phyloP scores from a whole-genome alignment of 1,140 invertebrate genomes.

The Temnothorax curvispinosus region DNA sequence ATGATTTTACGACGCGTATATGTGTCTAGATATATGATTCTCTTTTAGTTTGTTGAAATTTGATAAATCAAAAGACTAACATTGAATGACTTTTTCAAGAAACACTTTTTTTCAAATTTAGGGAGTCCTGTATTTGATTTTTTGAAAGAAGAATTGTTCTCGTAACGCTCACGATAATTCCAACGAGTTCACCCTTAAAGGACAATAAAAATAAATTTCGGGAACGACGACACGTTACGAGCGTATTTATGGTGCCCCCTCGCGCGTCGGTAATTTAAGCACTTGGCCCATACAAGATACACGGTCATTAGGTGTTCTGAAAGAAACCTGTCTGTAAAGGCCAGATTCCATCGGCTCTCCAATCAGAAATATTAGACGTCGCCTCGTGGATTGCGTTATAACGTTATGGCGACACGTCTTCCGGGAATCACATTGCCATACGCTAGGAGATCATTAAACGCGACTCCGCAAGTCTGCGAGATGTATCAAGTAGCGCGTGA shows the following conservation, averaged over 20 bases:
- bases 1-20: neutral
- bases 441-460: slow-evolving; percentile 28
- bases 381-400: neutral
- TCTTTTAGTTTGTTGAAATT: neutral
- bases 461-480: neutral
- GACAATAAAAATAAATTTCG: slow-evolving; percentile 37
- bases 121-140: neutral
- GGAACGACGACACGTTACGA: slow-evolving; percentile 1
- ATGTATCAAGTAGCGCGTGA: too few relatives aligned
- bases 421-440: neutral
- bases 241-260: slow-evolving; percentile 28
- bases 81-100: neutral
- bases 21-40: neutral
- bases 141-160: neutral
- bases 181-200: neutral
- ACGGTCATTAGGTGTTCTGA: slow-evolving; percentile 26
- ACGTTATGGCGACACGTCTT: slow-evolving; percentile 19
- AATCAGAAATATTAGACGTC: slow-evolving; percentile 32
- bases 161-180: neutral
- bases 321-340: slow-evolving; percentile 31
- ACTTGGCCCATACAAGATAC: slow-evolving; percentile 10
- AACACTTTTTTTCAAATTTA: neutral
- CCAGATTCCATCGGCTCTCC: slow-evolving; percentile 27
- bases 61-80: neutral
- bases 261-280: slow-evolving; percentile 27